A percentile compares a stretch with the other conserved stretches of the same genome.
phyloP scores from a whole-genome alignment of 1,140 invertebrate genomes.

The Latrodectus geometricus region DNA sequence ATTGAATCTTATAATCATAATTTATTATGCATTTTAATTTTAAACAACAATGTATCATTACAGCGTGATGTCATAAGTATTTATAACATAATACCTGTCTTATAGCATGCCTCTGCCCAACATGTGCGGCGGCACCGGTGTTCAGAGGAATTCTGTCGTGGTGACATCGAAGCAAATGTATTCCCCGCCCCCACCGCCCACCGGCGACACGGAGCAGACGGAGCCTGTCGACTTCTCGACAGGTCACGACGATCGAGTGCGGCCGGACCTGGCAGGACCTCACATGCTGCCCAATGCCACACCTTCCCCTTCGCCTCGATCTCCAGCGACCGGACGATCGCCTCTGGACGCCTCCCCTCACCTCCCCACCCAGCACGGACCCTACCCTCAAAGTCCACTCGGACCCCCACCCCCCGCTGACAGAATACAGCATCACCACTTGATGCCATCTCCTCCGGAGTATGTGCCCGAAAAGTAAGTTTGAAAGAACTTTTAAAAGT shows the following conservation, averaged over 20 bases:
- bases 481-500: no score
- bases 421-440: slow-evolving; percentile 37
- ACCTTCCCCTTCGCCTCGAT: slow-evolving; percentile 30
- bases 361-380: slow-evolving; percentile 14
- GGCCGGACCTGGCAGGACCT: slow-evolving; percentile 1
- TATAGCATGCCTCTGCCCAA: slow-evolving; percentile 7
- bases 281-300: slow-evolving; percentile 28
- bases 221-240: slow-evolving; percentile 80
- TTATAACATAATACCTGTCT: neutral
- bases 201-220: slow-evolving; percentile 72
- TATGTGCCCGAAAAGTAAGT: slow-evolving; percentile 57
- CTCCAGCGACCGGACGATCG: slow-evolving; percentile 29
- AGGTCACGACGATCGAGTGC: slow-evolving; percentile 35
- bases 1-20: no score
- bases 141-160: slow-evolving; percentile 43
- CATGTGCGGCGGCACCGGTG: slow-evolving; percentile 7
- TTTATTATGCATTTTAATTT: no score
- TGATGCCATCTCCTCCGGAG: slow-evolving; percentile 44
- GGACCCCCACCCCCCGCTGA: slow-evolving; percentile 26
- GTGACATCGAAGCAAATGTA: slow-evolving; percentile 46
- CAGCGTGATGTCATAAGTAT: no score
- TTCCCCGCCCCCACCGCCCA: slow-evolving; percentile 5
- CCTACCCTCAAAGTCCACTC: slow-evolving; percentile 33
- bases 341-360: slow-evolving; percentile 38
- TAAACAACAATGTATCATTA: no score